Base-by-base conservation (phyloP, 2,797 vertebrate species). In the Tangara arthus region DNA sequence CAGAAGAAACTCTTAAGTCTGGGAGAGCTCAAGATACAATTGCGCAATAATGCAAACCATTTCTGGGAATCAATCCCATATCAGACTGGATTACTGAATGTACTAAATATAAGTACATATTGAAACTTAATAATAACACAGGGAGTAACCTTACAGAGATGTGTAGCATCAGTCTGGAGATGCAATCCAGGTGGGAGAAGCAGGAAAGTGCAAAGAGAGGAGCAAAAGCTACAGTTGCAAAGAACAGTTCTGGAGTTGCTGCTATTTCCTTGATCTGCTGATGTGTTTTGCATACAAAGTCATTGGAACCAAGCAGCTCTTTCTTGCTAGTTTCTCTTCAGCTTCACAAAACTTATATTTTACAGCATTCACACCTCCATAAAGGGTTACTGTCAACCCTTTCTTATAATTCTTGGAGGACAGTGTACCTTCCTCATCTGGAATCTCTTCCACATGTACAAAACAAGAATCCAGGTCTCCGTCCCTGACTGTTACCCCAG, bases 41-140 rank as follows among this genome's bases (percentile, higher is more conserved):
- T 91, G 89, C 79, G 68, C 82, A 88, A 71, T 78, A 94, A 82
- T 27, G 39, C 49, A 91, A 63, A 65, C 75, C 19, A 12, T 87
- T 94, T 92, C 92, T 89, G 89, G 75, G 75, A 96, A 82, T 90
- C 81, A 50, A 1, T 87, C 71, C 83, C 13, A 0, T 68, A 87
- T 64, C 86, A 57, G 75, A 35, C 71, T 53, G 72, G 47, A 64
- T 95, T 93, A 66, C 61, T 87, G 61, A 61, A 66, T 76, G 59
- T 87, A 69, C 79, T 66, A 93, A 81, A 84, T 91, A 76, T 39
- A 83, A 90, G 63, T 59, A 63, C 47, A 37, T 66, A 49, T 28
- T 90, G 92, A 92, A 96, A 90, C 78, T 85, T 93, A 69, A 27
- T 85, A 70, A 44, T 61, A 88, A 75, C 52, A 42, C 9, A 15